Evolutionary conservation across 2,888 invertebrate genomes (phyloP), one percentile per base, ranked within the genome.

Genomic region (Drosophila recens): DNA sequence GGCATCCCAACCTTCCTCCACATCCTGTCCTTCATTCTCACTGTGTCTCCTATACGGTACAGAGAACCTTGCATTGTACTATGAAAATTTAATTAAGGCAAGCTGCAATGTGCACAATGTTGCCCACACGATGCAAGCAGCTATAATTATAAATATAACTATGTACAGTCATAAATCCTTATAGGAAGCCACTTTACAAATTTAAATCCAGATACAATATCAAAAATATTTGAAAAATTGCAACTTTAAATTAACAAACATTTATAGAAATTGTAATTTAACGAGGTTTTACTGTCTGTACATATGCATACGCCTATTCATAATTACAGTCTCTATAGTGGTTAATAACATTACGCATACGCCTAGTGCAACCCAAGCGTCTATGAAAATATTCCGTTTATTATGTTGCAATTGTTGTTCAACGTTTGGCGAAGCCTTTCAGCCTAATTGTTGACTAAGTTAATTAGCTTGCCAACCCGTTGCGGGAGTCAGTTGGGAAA

Each of bases 261-360:
- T 3, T 13, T 36, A 1, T 15, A 5, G n/a, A 1, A 8, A 20
- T 6, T 48, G 30, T 17, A 0, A 9, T 13, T 23, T 6, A 40
- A 17, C 1, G 3, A 2, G 13, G 42, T 34, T 43, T 11, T 15
- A 59, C 70, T 51, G 56, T 58, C 33, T 15, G 6, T 17, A 36
- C 20, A 38, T 34, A 38, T 27, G 13, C 30, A 20, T 15, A 10
- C 30, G 40, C 1, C 17, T 53, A 13, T 48, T 42, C 48, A 74
- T 88, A 87, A 89, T 87, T 76, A 85, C 72, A 80, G 72, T 85
- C 76, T 66, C 86, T 85, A 67, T 69, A 73, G 78, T 74, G 23
- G 72, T 71, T 83, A 90, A 87, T 87, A 72, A 86, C 67, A 90
- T 87, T 87, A 87, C 72, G 72, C 72, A 76, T 86, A 83, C 81